Evolutionary conservation across 2,113 vertebrate genomes (phyloP).

Genomic region (Corythornis cristatus): DNA sequence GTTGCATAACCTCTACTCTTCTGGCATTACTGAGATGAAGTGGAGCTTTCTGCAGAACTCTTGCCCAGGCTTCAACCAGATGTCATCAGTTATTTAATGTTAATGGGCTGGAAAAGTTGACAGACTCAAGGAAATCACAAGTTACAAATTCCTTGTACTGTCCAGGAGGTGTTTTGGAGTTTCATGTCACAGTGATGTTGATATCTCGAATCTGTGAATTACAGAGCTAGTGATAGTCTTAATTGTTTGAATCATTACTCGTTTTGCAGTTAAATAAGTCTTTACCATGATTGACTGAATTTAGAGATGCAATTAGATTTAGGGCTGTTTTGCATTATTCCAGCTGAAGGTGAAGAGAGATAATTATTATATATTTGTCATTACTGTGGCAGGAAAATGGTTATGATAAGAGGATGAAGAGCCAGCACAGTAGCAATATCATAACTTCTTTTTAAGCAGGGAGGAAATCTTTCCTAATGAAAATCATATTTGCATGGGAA

Average conservation of each 20-base stretch:
- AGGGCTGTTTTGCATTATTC: not conserved
- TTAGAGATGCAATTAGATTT: slow-evolving; percentile 37
- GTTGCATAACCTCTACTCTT: not conserved
- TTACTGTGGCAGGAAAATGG: not conserved
- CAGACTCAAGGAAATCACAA: not conserved
- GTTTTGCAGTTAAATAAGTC: not conserved
- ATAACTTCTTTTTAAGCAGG: not conserved
- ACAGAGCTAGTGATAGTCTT: not conserved
- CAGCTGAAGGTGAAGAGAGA: slow-evolving; percentile 32
- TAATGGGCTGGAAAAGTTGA: not conserved
- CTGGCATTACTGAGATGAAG: not conserved
- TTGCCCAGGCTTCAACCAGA: not conserved
- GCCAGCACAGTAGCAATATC: not conserved
- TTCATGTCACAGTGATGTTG: not conserved
- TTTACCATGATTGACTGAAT: not conserved
- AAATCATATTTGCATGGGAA: not conserved
- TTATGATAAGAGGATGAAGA: not conserved
- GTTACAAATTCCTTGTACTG: not conserved
- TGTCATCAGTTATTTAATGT: not conserved
- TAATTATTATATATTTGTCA: slow-evolving; percentile 35
- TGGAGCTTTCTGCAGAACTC: not conserved
- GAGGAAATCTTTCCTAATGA: not conserved
- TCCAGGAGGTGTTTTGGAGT: not conserved
- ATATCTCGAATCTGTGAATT: not conserved
- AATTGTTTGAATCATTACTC: slow-evolving; percentile 4